These are phyloP conservation scores for Arenaria interpres DNA, from an alignment of 2,113 vertebrate species.

Conservation along the genomic window DNA sequence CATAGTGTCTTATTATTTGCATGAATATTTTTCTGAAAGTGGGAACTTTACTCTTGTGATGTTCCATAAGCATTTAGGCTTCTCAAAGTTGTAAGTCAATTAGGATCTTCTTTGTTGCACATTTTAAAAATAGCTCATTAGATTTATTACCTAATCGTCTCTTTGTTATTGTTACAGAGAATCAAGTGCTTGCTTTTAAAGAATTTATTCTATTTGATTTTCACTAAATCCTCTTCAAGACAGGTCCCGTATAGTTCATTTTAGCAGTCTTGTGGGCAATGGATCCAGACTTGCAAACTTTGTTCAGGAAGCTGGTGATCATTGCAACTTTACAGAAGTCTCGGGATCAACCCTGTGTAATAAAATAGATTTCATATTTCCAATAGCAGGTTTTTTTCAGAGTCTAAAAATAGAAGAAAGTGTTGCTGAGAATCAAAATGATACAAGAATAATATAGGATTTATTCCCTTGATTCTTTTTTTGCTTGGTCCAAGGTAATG, in stretches of 20 bases:
- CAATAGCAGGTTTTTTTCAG: fast-evolving
- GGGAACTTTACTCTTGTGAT: not conserved
- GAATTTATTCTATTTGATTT: not conserved
- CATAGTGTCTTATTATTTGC: not conserved
- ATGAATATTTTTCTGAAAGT: not conserved
- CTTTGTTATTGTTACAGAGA: not conserved
- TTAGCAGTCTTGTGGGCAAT: not conserved
- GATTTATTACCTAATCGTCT: not conserved
- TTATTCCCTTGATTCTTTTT: not conserved
- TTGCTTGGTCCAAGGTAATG: not conserved
- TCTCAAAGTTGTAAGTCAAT: not conserved
- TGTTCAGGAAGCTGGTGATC: not conserved
- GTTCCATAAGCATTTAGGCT: not conserved
- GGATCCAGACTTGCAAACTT: not conserved
- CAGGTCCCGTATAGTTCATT: not conserved
- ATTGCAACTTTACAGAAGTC: not conserved
- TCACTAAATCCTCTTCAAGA: not conserved
- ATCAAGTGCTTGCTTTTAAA: not conserved
- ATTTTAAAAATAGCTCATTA: not conserved
- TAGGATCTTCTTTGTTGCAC: not conserved
- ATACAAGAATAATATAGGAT: not conserved
- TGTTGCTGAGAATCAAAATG: not conserved
- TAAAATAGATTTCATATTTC: not conserved
- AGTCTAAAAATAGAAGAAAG: not conserved
- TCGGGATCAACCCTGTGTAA: not conserved